Percentiles rank a stretch among this genome's conserved stretches.
phyloP scores from a whole-genome alignment of 2,797 vertebrate species.

The Acipenser ruthenus region DNA sequence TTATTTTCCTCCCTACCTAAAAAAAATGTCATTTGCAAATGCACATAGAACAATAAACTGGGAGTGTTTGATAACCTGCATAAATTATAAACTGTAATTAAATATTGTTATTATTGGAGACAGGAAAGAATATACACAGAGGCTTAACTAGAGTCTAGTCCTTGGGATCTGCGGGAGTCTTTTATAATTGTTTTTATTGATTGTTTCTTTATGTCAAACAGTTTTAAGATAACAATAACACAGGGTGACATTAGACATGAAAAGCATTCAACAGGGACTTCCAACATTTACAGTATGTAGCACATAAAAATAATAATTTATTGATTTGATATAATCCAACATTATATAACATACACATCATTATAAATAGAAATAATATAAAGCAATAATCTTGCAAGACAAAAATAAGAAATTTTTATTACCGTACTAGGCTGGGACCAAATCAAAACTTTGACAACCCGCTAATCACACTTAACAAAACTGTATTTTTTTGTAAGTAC shows the following conservation, averaged over 20 bases:
- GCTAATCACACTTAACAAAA: no score
- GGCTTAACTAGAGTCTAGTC: slow-evolving; percentile 25
- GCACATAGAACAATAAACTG: slow-evolving; percentile 76
- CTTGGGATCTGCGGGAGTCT: slow-evolving; percentile 39
- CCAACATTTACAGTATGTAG: no score
- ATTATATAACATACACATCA: no score
- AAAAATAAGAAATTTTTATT: no score
- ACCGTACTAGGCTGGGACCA: no score
- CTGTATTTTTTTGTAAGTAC: no score
- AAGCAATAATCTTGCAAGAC: no score
- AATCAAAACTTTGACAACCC: no score
- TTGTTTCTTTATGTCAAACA: slow-evolving; percentile 67
- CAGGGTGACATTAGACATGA: slow-evolving; percentile 39
- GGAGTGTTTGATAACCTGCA: slow-evolving; percentile 70
- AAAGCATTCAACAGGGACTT: slow-evolving; percentile 34
- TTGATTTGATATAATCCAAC: no score
- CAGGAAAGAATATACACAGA: slow-evolving; percentile 47
- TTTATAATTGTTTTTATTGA: slow-evolving; percentile 70
- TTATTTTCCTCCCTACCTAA: slow-evolving; percentile 49
- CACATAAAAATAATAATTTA: no score
- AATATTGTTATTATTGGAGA: slow-evolving; percentile 67
- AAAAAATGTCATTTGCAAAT: slow-evolving; percentile 71
- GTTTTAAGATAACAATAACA: slow-evolving; percentile 57
- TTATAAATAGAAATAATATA: no score
- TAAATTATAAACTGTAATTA: slow-evolving; percentile 76